These are phyloP conservation scores for Podarcis cretensis DNA, from an alignment of 2,113 vertebrate genomes.

Conservation along the genomic window DNA sequence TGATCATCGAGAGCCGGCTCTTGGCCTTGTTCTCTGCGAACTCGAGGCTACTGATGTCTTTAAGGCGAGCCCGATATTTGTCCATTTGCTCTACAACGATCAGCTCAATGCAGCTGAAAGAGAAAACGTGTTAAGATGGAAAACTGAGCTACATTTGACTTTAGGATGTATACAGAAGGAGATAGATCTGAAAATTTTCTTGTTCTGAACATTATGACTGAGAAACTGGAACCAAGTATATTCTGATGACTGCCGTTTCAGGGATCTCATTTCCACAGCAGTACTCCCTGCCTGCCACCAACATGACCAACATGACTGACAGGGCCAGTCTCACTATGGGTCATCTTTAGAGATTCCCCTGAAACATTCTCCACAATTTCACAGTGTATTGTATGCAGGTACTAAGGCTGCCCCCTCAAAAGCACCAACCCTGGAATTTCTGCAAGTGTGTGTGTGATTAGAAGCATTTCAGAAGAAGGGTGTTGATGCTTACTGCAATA, in stretches of 20 bases:
- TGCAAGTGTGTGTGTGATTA: not conserved
- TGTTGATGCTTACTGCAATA: not conserved
- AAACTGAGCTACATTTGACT: conserved; percentile 35
- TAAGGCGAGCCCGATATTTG: conserved; percentile 94
- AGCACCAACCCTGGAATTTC: not conserved
- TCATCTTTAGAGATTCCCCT: not conserved
- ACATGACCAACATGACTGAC: not conserved
- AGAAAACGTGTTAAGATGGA: conserved; percentile 39
- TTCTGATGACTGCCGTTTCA: not conserved
- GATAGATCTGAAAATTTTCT: not conserved
- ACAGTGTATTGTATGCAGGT: not conserved
- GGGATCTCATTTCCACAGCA: not conserved
- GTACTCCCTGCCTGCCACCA: not conserved
- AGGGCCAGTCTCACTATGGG: too few relatives aligned
- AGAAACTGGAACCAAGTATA: not conserved
- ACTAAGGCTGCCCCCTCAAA: not conserved
- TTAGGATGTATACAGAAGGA: not conserved
- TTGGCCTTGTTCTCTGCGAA: conserved; percentile 98
- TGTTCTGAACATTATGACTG: not conserved
- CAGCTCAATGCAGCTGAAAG: conserved; percentile 90
- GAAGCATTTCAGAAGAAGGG: not conserved
- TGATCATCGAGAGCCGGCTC: conserved; percentile 91
- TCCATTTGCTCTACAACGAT: conserved; percentile 97
- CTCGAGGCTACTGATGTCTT: conserved; percentile 97
- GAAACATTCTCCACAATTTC: not conserved